Evolutionary conservation across 1,140 invertebrate species (phyloP).

Genomic region (Panagrolaimus sp.): DNA sequence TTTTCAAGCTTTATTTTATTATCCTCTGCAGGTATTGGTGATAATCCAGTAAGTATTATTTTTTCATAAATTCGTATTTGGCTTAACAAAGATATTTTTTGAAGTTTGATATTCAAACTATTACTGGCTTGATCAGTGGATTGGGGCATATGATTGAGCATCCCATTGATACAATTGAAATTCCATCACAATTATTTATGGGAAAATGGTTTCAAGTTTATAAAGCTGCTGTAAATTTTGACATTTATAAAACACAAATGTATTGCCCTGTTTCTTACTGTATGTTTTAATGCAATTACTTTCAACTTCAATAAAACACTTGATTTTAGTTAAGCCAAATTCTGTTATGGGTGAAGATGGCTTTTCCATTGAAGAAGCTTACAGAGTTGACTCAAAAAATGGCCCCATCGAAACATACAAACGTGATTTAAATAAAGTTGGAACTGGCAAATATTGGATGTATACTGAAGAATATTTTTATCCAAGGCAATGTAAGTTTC

Average conservation of each 20-base stretch:
- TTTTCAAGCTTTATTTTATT: not conserved
- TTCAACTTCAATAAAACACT: not conserved
- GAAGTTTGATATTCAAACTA: slow-evolving; percentile 56
- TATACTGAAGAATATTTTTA: slow-evolving; percentile 59
- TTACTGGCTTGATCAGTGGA: slow-evolving; percentile 52
- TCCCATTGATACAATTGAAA: slow-evolving; percentile 51
- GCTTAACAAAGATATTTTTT: slow-evolving; percentile 17
- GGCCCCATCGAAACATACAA: slow-evolving; percentile 58
- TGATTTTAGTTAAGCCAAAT: slow-evolving; percentile 55
- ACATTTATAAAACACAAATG: slow-evolving; percentile 57
- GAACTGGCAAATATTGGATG: slow-evolving; percentile 58
- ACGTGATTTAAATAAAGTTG: slow-evolving; percentile 57
- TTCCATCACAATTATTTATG: slow-evolving; percentile 54
- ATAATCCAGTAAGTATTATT: slow-evolving; percentile 54
- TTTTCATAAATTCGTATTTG: not conserved
- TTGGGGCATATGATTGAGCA: slow-evolving; percentile 57
- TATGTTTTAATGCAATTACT: slow-evolving; percentile 28
- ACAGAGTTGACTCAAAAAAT: slow-evolving; percentile 51
- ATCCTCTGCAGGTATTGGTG: slow-evolving; percentile 37
- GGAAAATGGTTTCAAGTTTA: slow-evolving; percentile 57
- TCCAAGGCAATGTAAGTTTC: slow-evolving; percentile 53
- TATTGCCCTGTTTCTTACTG: slow-evolving; percentile 57
- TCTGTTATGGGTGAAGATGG: slow-evolving; percentile 57
- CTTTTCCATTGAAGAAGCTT: slow-evolving; percentile 58
- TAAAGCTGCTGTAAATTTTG: slow-evolving; percentile 58